Conservation (phyloP, 92 coral and sea anemone species). For the Diadumene lineata region DNA sequence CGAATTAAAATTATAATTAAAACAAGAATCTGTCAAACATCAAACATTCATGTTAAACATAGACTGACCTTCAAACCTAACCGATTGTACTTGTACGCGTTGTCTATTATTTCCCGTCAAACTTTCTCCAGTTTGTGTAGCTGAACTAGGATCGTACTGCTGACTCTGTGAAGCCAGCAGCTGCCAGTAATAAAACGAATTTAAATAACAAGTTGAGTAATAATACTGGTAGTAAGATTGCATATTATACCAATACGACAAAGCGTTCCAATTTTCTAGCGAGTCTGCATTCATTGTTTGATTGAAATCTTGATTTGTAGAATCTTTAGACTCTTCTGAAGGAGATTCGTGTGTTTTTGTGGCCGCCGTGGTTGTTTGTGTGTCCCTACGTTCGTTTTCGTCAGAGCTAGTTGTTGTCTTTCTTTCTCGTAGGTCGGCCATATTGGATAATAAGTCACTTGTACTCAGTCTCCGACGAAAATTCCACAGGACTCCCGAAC, state of each 20-base stretch:
- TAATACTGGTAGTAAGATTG: conserved; percentile 58
- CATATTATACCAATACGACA: conserved; percentile 54
- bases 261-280: conserved; percentile 34
- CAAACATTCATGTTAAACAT: too few relatives aligned
- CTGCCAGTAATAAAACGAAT: conserved; percentile 63
- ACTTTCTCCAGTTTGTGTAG: background rate
- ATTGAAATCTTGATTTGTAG: background rate
- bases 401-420: background rate
- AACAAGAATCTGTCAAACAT: too few relatives aligned
- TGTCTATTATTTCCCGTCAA: conserved; percentile 5
- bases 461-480: conserved; percentile 18
- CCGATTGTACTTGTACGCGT: conserved; percentile 25
- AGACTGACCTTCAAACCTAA: conserved; percentile 12
- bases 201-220: conserved; percentile 39
- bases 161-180: conserved; percentile 33
- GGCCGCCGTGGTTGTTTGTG: background rate
- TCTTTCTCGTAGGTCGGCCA: conserved; percentile 16
- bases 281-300: conserved; percentile 7
- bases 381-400: conserved; percentile 11
- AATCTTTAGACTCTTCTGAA: background rate
- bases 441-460: conserved; percentile 22
- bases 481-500: too few relatives aligned
- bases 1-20: too few relatives aligned
- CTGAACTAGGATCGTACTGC: conserved; percentile 13
- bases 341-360: background rate